Evolutionary conservation across 2,113 vertebrate species (phyloP).

Genomic region (Nothoprocta perdicaria): DNA sequence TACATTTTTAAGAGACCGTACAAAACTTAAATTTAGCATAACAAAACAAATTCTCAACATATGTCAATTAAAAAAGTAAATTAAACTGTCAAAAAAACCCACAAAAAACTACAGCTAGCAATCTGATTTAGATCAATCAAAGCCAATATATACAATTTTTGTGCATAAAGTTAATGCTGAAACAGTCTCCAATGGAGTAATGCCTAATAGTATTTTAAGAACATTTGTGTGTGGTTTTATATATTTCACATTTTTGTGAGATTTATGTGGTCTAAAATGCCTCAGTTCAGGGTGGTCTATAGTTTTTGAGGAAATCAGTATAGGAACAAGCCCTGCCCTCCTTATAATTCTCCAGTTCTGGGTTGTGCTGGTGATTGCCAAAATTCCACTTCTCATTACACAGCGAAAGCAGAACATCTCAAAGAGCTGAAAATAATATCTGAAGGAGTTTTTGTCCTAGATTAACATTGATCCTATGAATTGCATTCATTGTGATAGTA

Average conservation of each 20-base stretch:
- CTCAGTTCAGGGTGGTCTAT: not conserved
- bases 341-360: not conserved
- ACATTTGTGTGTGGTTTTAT: not conserved
- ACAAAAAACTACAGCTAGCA: not conserved
- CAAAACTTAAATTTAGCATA: slow-evolving; percentile 29
- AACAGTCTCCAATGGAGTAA: slow-evolving; percentile 19
- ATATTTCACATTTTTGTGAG: not conserved
- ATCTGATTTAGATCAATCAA: not conserved
- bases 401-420: not conserved
- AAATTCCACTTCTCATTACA: not conserved
- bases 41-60: not conserved
- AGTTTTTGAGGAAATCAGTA: not conserved
- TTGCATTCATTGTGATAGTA: not conserved
- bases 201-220: not conserved
- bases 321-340: not conserved
- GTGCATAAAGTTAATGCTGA: not conserved
- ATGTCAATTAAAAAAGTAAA: slow-evolving; percentile 21
- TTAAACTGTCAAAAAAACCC: slow-evolving; percentile 34
- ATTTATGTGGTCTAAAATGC: not conserved
- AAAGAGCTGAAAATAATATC: not conserved
- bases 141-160: not conserved
- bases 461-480: not conserved
- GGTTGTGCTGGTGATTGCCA: not conserved
- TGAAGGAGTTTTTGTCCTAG: not conserved
- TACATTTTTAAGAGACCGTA: not conserved